A percentile compares a stretch with the other conserved stretches of the same genome.
phyloP scores from a whole-genome alignment of 2,797 vertebrate genomes.

The Oreortyx pictus region DNA sequence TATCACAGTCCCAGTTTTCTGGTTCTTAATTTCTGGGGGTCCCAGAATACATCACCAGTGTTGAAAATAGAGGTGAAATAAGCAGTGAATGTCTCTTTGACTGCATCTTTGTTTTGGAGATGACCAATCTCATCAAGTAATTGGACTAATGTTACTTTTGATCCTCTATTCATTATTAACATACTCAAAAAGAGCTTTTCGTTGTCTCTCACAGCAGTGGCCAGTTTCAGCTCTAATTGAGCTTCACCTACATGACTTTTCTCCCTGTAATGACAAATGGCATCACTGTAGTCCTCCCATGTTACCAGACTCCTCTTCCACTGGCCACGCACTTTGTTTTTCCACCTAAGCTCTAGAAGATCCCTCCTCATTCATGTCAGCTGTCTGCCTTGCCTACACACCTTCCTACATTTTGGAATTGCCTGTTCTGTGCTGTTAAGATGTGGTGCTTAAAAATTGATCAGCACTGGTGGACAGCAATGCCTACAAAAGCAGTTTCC shows the following conservation, averaged over 20 bases:
- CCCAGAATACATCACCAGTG: neutral
- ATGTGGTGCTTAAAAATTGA: neutral
- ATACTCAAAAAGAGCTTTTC: neutral
- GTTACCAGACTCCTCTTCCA: neutral
- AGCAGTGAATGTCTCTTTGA: neutral
- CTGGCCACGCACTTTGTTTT: neutral
- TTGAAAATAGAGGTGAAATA: neutral
- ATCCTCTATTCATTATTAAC: neutral
- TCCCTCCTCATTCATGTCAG: neutral
- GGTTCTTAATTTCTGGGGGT: neutral
- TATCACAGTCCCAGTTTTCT: neutral
- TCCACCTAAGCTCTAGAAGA: neutral
- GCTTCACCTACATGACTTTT: neutral
- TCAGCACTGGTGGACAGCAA: neutral
- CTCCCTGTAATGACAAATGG: neutral
- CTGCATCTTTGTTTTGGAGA: neutral
- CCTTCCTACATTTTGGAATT: neutral
- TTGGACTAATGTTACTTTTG: neutral
- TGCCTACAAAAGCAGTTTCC: neutral
- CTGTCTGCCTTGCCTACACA: neutral
- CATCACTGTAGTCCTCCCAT: neutral
- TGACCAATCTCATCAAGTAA: neutral
- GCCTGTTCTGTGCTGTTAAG: neutral
- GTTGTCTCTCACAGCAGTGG: neutral
- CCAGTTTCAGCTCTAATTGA: neutral